Evolutionary conservation across 2,797 vertebrate species (phyloP).

Genomic region (Acrocephalus scirpaceus): DNA sequence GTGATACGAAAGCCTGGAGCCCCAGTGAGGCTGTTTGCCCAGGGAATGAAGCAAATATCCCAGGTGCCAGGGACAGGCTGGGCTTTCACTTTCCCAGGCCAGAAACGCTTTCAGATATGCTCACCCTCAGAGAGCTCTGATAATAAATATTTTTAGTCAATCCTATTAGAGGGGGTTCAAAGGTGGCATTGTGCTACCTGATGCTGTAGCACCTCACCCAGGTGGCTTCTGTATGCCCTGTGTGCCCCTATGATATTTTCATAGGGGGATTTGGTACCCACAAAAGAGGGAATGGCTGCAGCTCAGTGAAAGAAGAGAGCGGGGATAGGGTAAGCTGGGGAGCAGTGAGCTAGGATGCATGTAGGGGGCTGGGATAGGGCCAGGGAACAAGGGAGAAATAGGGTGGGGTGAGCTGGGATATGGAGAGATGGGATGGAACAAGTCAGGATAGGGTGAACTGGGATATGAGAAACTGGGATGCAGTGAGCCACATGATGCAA

Average conservation of each 20-base stretch:
- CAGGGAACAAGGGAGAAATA: background rate
- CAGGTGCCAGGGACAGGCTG: background rate
- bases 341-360: background rate
- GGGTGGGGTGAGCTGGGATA: background rate
- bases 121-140: background rate
- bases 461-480: background rate
- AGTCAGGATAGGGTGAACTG: background rate
- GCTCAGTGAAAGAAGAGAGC: background rate
- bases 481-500: background rate
- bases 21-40: background rate
- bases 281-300: background rate
- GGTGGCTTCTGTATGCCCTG: background rate
- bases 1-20: background rate
- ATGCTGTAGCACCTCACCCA: background rate
- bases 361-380: background rate
- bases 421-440: background rate
- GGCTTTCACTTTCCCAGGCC: background rate
- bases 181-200: background rate
- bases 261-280: background rate
- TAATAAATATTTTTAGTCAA: background rate
- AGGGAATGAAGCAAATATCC: background rate
- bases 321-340: background rate
- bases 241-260: background rate
- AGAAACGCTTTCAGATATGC: accelerated
- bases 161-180: background rate